Evolutionary conservation across 2,888 invertebrate genomes (phyloP), one percentile per base, ranked within the genome.

Genomic region (Cosmia trapezina): DNA sequence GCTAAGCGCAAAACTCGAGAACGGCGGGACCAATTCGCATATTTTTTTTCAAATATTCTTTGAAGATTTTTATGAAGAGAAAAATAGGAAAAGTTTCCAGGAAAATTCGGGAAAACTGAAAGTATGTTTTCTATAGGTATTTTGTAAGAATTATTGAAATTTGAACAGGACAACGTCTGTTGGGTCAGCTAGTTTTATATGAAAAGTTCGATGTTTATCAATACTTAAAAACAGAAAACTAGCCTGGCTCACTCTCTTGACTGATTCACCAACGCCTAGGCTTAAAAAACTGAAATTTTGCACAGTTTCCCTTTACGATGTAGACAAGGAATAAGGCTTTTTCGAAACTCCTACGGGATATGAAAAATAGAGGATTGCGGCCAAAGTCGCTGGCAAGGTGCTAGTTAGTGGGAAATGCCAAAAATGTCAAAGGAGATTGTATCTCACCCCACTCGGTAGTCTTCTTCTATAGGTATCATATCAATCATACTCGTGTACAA

Each of bases 401-500:
- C n/a, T n/a, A n/a, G n/a, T 33, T 14, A 53, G 22, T 37, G 28
- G 37, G 59, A 63, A 53, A 45, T 28, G 33, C 17, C 9, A 33
- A 72, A 62, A 62, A 37, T 19, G 74, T 74, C 28, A 28, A 51
- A 53, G 19, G 2, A 53, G 11, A 43, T 28, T 59, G 11, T 57
- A 53, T n/a, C n/a, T 7, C 61, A 49, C 11, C 11, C 57, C 45
- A 11, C 7, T 14, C 54, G 12, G 17, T 41, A 37, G 5, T 63
- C 22, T 47, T 41, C 51, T 47, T 19, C n/a, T n/a, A 17, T 14
- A 2, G 7, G 54, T 60, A 80, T 68, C 53, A 69, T 60, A 80
- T 68, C 53, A 69, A 71, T 70, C 67, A 68, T 19, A 22, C 45
- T 64, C 8, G 41, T n/a, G 37, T 19, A 70, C 78, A 57, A 78